Base-by-base conservation (phyloP, 1,140 invertebrate species). In the Leptinotarsa lineolata region DNA sequence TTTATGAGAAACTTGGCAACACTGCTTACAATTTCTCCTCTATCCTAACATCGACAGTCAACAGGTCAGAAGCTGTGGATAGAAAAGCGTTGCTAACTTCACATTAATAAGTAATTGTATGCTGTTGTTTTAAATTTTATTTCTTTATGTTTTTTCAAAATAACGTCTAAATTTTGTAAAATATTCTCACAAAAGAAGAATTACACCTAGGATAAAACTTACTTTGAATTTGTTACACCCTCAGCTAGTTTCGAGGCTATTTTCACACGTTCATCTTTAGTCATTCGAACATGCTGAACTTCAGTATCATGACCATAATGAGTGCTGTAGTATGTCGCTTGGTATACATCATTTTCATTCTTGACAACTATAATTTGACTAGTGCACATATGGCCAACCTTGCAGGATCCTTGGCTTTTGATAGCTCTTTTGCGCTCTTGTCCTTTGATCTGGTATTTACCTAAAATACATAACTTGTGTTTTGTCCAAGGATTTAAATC, bases 221-320 rank as follows among this genome's bases (percentile, higher is more conserved):
- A 54, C 48, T 54, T 54, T 13, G 48, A 18, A 16, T 16, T 15
- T n/a, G 16, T 15, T 54, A 54, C 48, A 5, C 48, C 48, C 4
- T 54, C 48, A 54, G 48, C 48, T 54, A 54, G n/a, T n/a, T 54
- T 54, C 15, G 0, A 15, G 1, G 48, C 48, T 54, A 54, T 54
- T 54, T 54, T 54, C n/a, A 5, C n/a, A 16, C 48, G 48, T 15
- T 54, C n/a, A 54, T 54, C 48, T 54, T 54, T 54, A 8, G 48
- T 54, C 15, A 54, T 54, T 15, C 48, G 48, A 16, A 54, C 48
- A 54, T 54, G 48, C 15, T 54, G 48, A 54, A 54, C 48, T 54
- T 54, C 48, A n/a, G 48, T 54, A 54, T 54, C n/a, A 54, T 54
- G 48, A 54, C 48, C 48, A 18, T 54, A 54, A 54, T 54, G 48